These are phyloP conservation scores for Lordiphosa fenestrarum DNA, from an alignment of 2,888 invertebrate genomes.

Conservation along the genomic window DNA sequence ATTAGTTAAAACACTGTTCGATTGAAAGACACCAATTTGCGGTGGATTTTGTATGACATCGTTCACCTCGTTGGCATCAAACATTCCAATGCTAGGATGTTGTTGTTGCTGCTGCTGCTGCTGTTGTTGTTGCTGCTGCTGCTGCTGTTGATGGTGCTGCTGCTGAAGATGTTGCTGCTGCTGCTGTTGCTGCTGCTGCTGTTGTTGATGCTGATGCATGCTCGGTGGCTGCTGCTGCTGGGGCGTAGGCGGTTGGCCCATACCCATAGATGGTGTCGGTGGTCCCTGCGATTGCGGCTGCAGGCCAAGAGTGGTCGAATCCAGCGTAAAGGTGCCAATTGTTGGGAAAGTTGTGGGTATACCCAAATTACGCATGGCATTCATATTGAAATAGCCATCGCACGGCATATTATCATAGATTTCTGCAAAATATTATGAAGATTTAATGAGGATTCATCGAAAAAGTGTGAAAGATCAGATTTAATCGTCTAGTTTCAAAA, in stretches of 20 bases:
- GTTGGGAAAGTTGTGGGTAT: constrained; percentile 80
- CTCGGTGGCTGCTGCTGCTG: constrained; percentile 44
- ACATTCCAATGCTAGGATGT: constrained; percentile 76
- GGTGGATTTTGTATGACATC: constrained; percentile 77
- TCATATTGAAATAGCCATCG: constrained; percentile 79
- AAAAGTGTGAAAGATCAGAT: no score
- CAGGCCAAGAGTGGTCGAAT: constrained; percentile 72
- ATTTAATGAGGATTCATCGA: no score
- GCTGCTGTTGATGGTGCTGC: constrained; percentile 61
- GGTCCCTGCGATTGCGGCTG: constrained; percentile 58
- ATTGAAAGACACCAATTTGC: constrained; percentile 79
- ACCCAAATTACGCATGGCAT: constrained; percentile 79
- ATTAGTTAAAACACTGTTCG: constrained; percentile 78
- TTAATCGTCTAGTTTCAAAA: no score
- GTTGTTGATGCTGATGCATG: constrained; percentile 61
- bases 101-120: constrained; percentile 63
- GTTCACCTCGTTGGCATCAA: constrained; percentile 77
- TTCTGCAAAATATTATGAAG: constrained; percentile 55
- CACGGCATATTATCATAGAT: constrained; percentile 79
- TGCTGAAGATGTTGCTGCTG: constrained; percentile 50
- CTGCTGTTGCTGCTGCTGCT: constrained; percentile 38
- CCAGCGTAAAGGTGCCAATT: constrained; percentile 80
- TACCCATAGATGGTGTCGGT: constrained; percentile 29
- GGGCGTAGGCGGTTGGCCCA: constrained; percentile 34
- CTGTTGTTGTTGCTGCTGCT: constrained; percentile 60